Conservation (phyloP, 2,888 invertebrate genomes). For the Pyrgus malvae region DNA sequence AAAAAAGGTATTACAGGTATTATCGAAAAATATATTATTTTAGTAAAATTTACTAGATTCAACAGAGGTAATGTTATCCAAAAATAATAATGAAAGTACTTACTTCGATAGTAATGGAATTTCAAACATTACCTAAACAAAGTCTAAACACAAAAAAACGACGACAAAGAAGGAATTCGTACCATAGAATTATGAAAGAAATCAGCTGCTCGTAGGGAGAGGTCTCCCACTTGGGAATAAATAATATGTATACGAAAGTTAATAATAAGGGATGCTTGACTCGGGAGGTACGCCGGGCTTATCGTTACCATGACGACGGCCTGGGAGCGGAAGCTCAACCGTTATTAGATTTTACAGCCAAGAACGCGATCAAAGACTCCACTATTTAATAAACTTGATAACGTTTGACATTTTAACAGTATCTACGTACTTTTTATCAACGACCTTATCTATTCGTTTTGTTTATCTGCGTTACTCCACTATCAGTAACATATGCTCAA, state of each 20-base stretch:
- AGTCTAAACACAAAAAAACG: slow-evolving; percentile 13
- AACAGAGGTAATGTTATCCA: too few relatives aligned
- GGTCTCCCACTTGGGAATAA: slow-evolving; percentile 46
- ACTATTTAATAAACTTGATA: slow-evolving; percentile 36
- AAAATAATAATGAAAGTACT: too few relatives aligned
- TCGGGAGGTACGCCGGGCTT: slow-evolving; percentile 40
- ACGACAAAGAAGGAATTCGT: slow-evolving; percentile 33
- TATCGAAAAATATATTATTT: too few relatives aligned
- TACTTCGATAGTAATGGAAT: neutral
- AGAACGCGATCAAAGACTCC: slow-evolving; percentile 35
- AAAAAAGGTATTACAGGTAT: too few relatives aligned
- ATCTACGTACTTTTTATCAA: slow-evolving; percentile 28
- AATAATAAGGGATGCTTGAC: slow-evolving; percentile 49
- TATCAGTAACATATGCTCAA: neutral
- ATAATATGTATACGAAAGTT: slow-evolving; percentile 37
- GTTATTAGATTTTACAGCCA: slow-evolving; percentile 37
- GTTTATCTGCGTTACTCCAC: slow-evolving; percentile 29
- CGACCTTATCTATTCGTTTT: slow-evolving; percentile 35
- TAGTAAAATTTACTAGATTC: too few relatives aligned
- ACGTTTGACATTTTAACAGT: slow-evolving; percentile 31
- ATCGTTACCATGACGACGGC: slow-evolving; percentile 55
- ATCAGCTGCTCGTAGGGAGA: slow-evolving; percentile 64
- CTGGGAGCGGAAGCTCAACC: slow-evolving; percentile 50
- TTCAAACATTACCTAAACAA: neutral
- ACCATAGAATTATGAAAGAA: slow-evolving; percentile 49